A percentile compares a stretch with the other conserved stretches of the same genome.
phyloP scores from a whole-genome alignment of 2,888 invertebrate genomes.

The Scrobipalpa costella region DNA sequence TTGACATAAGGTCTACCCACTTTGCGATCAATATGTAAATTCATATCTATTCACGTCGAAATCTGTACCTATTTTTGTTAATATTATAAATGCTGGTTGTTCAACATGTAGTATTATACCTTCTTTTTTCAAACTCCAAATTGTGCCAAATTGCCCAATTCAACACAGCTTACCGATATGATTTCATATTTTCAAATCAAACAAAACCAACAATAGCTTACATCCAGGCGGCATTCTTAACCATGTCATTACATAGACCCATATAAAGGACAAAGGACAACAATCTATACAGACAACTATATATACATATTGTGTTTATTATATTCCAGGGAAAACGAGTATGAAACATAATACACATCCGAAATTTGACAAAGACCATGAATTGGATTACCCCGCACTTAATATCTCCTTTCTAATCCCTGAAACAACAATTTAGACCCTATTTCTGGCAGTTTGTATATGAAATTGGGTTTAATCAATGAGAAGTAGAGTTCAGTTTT shows the following conservation, averaged over 20 bases:
- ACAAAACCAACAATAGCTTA: conserved; percentile 35
- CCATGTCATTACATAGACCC: conserved; percentile 58
- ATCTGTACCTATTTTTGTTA: not conserved
- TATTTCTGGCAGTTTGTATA: conserved; percentile 33
- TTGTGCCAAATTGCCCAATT: conserved; percentile 22
- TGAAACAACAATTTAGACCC: conserved; percentile 48
- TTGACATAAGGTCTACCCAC: too few relatives aligned
- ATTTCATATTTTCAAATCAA: conserved; percentile 29
- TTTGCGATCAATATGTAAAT: not conserved
- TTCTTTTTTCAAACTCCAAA: not conserved
- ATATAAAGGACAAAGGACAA: conserved; percentile 63
- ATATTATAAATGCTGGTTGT: not conserved
- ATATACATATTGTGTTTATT: conserved; percentile 59
- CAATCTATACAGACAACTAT: conserved; percentile 65
- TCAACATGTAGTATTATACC: not conserved
- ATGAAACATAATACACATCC: conserved; percentile 79
- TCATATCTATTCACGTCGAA: not conserved
- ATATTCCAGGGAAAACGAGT: conserved; percentile 58
- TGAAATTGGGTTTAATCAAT: not conserved
- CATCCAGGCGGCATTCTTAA: conserved; percentile 43
- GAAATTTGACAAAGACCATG: conserved; percentile 74
- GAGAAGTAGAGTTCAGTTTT: not conserved
- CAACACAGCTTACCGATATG: conserved; percentile 22
- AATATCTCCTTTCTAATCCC: conserved; percentile 73
- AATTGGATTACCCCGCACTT: conserved; percentile 78